phyloP scores from a whole-genome alignment of 2,113 vertebrate species.

The Chaetorhynchus papuensis region DNA sequence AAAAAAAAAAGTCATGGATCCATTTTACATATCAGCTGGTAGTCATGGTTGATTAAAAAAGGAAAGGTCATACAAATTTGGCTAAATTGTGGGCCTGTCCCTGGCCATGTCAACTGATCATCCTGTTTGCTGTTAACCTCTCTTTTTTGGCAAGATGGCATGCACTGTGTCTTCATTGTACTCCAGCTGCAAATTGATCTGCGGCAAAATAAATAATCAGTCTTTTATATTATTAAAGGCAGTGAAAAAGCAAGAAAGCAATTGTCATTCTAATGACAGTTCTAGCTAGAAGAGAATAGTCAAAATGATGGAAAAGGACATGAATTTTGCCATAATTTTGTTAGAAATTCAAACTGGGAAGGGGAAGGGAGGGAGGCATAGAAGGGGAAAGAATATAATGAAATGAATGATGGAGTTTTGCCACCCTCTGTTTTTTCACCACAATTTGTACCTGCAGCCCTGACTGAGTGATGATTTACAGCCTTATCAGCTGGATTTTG shows the following conservation, averaged over 20 bases:
- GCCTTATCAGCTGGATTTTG: neutral
- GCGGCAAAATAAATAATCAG: neutral
- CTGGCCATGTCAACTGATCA: neutral
- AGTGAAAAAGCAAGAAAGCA: neutral
- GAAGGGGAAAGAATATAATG: neutral
- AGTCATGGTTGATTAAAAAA: neutral
- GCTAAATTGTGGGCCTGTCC: neutral
- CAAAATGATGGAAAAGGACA: neutral
- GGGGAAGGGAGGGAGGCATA: neutral
- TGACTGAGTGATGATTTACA: neutral
- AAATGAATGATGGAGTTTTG: neutral
- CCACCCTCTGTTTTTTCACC: neutral
- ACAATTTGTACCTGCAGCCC: neutral
- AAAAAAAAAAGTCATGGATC: neutral
- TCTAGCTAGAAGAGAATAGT: neutral
- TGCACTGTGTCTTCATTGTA: neutral
- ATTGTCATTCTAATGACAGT: neutral
- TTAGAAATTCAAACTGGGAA: neutral
- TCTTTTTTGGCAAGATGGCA: neutral
- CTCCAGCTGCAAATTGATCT: neutral
- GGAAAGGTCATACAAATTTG: neutral
- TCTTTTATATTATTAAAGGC: neutral
- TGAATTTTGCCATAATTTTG: neutral
- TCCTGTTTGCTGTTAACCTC: neutral
- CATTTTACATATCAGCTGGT: neutral